Evolutionary conservation across 2,113 vertebrate genomes (phyloP).

Genomic region (Sisor rabdophorus): DNA sequence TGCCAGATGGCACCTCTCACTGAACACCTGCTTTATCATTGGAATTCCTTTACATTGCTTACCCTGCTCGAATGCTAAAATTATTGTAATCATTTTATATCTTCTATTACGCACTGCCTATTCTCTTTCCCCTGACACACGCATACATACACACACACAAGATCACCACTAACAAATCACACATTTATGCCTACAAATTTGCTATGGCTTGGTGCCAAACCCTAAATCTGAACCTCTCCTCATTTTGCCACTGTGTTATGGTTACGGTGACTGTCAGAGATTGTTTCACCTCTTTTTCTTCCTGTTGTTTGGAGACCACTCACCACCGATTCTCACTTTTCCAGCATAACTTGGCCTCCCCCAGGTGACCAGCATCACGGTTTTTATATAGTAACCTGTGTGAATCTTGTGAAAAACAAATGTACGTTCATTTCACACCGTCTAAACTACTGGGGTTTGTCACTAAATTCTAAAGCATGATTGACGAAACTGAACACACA

Average conservation of each 20-base stretch:
- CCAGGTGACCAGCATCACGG: conserved; percentile 31
- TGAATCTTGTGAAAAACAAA: conserved; percentile 36
- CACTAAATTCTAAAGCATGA: conserved; percentile 33
- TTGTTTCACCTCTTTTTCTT: neutral
- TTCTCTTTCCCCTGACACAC: neutral
- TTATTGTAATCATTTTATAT: conserved; percentile 57
- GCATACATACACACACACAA: conserved; percentile 2
- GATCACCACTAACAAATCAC: conserved; percentile 11
- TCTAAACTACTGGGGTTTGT: conserved; percentile 40
- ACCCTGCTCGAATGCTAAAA: conserved; percentile 49
- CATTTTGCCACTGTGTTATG: conserved; percentile 12
- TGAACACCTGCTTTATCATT: conserved; percentile 65
- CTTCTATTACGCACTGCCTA: conserved; percentile 40
- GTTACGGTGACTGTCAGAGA: conserved; percentile 28
- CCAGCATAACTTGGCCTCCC: conserved; percentile 29
- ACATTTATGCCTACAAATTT: conserved; percentile 42
- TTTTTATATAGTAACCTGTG: conserved; percentile 29
- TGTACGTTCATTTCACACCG: conserved; percentile 46
- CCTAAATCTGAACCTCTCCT: conserved; percentile 15
- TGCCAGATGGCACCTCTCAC: conserved; percentile 66
- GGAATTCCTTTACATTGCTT: conserved; percentile 48
- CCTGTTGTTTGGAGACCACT: conserved; percentile 40
- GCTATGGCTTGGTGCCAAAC: conserved; percentile 32
- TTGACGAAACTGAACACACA: conserved; percentile 21
- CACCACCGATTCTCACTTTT: conserved; percentile 42